These are phyloP conservation scores for Corbicula japonica DNA, from an alignment of 2,888 invertebrate genomes.

Conservation along the genomic window DNA sequence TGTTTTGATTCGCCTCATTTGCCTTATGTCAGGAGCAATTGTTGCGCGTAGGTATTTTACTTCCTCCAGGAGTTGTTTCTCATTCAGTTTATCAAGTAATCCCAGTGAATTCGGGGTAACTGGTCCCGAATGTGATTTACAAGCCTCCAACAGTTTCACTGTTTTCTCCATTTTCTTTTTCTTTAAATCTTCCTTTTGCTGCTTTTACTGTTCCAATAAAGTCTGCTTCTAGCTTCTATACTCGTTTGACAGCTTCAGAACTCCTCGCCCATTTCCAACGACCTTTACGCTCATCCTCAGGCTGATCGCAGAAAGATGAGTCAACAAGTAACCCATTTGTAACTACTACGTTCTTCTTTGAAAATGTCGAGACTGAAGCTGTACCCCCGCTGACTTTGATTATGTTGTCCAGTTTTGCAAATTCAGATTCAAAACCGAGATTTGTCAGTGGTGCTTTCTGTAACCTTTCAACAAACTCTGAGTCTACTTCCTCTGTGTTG, in stretches of 20 bases:
- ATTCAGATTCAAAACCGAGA: not conserved
- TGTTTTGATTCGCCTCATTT: too few species aligned
- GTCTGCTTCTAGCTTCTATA: not conserved
- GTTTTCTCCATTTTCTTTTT: not conserved
- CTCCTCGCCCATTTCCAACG: constrained; percentile 2
- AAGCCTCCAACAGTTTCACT: too few species aligned
- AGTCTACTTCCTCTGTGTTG: not conserved
- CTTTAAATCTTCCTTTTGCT: not conserved
- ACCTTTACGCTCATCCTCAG: not conserved
- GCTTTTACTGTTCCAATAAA: not conserved
- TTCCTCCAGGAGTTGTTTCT: too few species aligned
- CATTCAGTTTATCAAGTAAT: too few species aligned
- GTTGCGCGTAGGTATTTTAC: too few species aligned
- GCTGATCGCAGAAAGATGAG: not conserved
- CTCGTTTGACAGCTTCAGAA: constrained; percentile 2
- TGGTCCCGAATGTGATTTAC: too few species aligned
- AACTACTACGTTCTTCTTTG: not conserved
- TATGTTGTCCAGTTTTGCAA: not conserved
- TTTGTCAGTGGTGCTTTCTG: not conserved
- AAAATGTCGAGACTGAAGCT: not conserved
- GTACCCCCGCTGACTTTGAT: not conserved
- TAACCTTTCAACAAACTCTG: not conserved
- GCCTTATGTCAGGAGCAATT: too few species aligned
- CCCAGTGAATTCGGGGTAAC: too few species aligned
- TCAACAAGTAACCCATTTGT: constrained; percentile 1